Base-by-base conservation (phyloP, 2,797 vertebrate species). In the Lemur catta region DNA sequence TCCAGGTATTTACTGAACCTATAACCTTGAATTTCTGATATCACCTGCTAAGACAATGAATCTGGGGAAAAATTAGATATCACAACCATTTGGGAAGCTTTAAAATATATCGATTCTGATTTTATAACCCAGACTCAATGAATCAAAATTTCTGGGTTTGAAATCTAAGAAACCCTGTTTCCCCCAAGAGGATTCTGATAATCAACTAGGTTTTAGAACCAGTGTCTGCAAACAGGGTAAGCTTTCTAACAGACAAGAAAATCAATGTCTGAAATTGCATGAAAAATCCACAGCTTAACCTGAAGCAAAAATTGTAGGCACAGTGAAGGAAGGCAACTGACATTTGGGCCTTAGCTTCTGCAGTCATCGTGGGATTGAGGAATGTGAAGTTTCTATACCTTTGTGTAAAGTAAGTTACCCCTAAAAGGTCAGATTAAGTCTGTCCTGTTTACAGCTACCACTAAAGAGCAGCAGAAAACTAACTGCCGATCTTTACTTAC, bases 81-180 rank as follows among this genome's bases (percentile, higher is more conserved):
- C 38, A 72, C 22, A 90, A 84, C 35, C 48, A 96, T 26, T 30
- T 79, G 14, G 26, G 55, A 92, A 59, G 48, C 18, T 93, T 48
- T 97, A 85, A 87, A 88, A 81, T 46, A 65, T 33, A 78, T 5
- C 52, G 28, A 48, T 50, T 94, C 63, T 84, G 55, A 93, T 86
- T 87, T 26, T 59, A 28, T 67, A 91, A 69, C 57, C 41, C 24
- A 52, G 41, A 92, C 15, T 20, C n/a, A 65, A 17, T 59, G 35
- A 90, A 86, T 89, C 41, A 48, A 33, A 86, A 94, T n/a, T 91
- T 72, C 41, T 94, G 63, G 11, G 35, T 74, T 48, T 96, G 69
- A 96, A 95, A 79, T 69, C 78, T 33, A 88, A 92, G 57, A 61
- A 35, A 46, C 24, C 86, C 35, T 46, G 59, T 28, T 69, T 89